Evolutionary conservation across 1,140 invertebrate genomes (phyloP), one percentile per base, ranked within the genome.

Genomic region (Microplitis mediator): DNA sequence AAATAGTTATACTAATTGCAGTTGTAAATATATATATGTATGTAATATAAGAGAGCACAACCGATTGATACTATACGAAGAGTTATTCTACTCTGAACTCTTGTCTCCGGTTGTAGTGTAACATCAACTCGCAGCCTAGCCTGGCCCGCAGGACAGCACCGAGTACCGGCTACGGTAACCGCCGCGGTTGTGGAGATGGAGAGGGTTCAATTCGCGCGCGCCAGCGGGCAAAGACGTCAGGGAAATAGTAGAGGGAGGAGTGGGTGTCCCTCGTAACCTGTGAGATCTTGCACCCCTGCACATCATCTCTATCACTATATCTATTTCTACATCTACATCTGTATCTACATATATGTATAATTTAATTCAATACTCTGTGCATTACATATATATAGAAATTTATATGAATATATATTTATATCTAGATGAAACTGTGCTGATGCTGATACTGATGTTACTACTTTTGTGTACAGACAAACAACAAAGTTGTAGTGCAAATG

Each of bases 91-190:
- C 39, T 45, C 39, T 45, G 39, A 45, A 45, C 39, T 45, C 39
- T 45, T 45, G 23, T 23, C 23, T 23, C 23, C 23, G 79, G 67
- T 69, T 74, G 78, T 79, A 74, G 74, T 76, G 78, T 72, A 77
- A 75, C 74, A 73, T 78, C 76, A 75, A 77, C 75, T 78, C 75
- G 76, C 78, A 73, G 69, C 63, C 66, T 75, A 77, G 77, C 78
- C 79, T 75, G 78, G 77, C 78, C 79, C 73, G 74, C 77, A 78
- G 77, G 77, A 76, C 75, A 71, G 71, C 52, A 60, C 31, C 54
- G 54, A 68, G 8, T 32, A 54, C 52, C 34, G 54, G 14, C 36
- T 54, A 64, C 16, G 64, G 65, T 45, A 9, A 45, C 39, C 39
- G 39, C 39, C 39, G 39, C 39, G 39, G 39, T 45, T 45, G 5